A percentile compares a stretch with the other conserved stretches of the same genome.
Conservation (phyloP, 2,797 vertebrate species). For the Platalea minor region DNA sequence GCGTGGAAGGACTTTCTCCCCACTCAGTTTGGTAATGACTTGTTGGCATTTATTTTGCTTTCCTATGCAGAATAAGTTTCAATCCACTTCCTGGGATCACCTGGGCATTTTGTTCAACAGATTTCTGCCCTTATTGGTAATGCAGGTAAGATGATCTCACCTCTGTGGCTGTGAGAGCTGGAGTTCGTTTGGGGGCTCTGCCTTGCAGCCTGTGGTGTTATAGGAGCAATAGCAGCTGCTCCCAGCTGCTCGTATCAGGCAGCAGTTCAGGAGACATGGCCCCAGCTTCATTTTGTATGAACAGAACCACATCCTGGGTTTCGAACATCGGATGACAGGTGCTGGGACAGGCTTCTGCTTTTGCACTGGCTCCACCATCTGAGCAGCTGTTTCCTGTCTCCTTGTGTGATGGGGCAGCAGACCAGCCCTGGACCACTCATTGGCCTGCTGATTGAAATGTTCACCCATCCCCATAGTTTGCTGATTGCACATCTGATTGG, state of each 20-base stretch:
- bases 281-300: not conserved
- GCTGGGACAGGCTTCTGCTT: not conserved
- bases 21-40: not conserved
- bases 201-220: not conserved
- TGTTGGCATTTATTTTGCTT: not conserved
- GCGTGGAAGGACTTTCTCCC: fast-evolving
- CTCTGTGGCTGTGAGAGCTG: not conserved
- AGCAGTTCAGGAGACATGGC: not conserved
- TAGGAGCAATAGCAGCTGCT: not conserved
- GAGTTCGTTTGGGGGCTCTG: not conserved
- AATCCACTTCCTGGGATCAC: not conserved
- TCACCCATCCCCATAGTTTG: not conserved
- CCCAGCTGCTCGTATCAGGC: not conserved
- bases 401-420: not conserved
- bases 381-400: not conserved
- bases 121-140: not conserved
- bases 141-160: not conserved
- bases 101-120: not conserved
- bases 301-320: not conserved
- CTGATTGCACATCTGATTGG: not conserved
- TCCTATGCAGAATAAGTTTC: not conserved
- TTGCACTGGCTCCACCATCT: not conserved
- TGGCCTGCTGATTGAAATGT: not conserved
- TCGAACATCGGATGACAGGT: not conserved
- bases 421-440: not conserved